Evolutionary conservation across 2,888 invertebrate genomes (phyloP).

Genomic region (Chironomus riparius): DNA sequence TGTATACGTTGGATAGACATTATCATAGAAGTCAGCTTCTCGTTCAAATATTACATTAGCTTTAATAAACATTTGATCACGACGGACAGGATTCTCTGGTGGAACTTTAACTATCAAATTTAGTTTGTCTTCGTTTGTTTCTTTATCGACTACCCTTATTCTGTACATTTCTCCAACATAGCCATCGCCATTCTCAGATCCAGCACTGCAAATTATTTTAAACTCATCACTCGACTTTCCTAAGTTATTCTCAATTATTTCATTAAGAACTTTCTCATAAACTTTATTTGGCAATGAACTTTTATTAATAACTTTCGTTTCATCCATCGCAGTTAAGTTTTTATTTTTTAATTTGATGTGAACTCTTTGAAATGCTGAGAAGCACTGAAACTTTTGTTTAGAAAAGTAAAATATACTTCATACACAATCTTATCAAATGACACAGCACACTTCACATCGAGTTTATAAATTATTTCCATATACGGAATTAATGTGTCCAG

Average conservation of each 20-base stretch:
- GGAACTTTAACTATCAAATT: constrained; percentile 36
- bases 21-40: constrained; percentile 35
- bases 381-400: too few relatives aligned
- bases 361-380: too few relatives aligned
- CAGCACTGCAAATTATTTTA: constrained; percentile 31
- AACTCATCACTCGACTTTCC: constrained; percentile 28
- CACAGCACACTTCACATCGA: too few relatives aligned
- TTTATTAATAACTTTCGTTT: too few relatives aligned
- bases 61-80: constrained; percentile 36
- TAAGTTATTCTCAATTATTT: constrained; percentile 32
- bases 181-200: constrained; percentile 37
- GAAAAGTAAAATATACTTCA: too few relatives aligned
- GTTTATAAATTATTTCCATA: too few relatives aligned
- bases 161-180: constrained; percentile 36
- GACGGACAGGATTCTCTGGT: constrained; percentile 34
- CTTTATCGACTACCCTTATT: not conserved
- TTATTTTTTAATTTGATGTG: too few relatives aligned
- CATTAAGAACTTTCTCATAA: constrained; percentile 32
- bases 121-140: not conserved
- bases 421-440: too few relatives aligned
- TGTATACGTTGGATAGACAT: constrained; percentile 34
- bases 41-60: constrained; percentile 35
- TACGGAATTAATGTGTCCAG: too few relatives aligned
- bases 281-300: constrained; percentile 16
- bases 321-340: too few relatives aligned